Evolutionary conservation across 2,888 invertebrate species (phyloP).

Genomic region (Unio delphinus): DNA sequence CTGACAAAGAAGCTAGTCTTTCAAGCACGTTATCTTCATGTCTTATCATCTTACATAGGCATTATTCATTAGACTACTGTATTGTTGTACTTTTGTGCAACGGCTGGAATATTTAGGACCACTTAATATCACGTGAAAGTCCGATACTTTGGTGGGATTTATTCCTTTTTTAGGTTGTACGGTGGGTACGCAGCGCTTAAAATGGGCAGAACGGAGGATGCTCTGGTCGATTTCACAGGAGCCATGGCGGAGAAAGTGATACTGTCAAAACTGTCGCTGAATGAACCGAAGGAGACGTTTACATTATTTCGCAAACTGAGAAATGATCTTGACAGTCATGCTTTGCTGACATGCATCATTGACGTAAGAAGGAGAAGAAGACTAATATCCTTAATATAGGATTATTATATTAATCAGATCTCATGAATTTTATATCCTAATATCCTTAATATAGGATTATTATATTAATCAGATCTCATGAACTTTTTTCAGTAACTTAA

Average conservation of each 20-base stretch:
- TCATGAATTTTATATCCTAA: too few relatives aligned
- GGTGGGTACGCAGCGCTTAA: constrained; percentile 76
- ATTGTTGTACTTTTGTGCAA: too few relatives aligned
- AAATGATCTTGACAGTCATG: constrained; percentile 73
- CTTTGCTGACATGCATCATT: constrained; percentile 76
- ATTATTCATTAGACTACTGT: too few relatives aligned
- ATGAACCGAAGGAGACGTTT: constrained; percentile 61
- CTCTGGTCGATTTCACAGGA: constrained; percentile 77
- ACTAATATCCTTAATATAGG: too few relatives aligned
- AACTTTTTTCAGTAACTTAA: too few relatives aligned
- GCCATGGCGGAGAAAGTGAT: constrained; percentile 76
- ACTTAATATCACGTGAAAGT: neutral
- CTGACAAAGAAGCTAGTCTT: too few relatives aligned
- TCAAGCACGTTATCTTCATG: too few relatives aligned
- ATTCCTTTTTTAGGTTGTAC: constrained; percentile 69
- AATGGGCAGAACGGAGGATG: constrained; percentile 75
- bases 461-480: too few relatives aligned
- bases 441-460: too few relatives aligned
- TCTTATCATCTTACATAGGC: too few relatives aligned
- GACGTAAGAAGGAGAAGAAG: constrained; percentile 66
- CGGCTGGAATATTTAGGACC: too few relatives aligned
- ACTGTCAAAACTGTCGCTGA: constrained; percentile 35
- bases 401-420: too few relatives aligned
- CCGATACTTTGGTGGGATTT: neutral
- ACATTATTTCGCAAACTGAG: constrained; percentile 73